Conservation (phyloP, 1,140 invertebrate species). For the Caenorhabditis latens region DNA sequence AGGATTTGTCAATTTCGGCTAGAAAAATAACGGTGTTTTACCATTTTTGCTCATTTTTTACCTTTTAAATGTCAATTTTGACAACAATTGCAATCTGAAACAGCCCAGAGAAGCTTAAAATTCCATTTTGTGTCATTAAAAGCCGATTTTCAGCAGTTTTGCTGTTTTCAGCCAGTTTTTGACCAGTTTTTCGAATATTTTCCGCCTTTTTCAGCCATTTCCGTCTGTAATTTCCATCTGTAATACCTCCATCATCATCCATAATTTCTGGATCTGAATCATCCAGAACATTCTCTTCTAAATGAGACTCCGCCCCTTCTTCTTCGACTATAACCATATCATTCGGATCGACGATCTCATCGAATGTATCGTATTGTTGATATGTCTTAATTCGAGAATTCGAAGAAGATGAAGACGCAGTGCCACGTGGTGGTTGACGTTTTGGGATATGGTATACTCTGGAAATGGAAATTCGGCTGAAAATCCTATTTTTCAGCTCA, state of each 20-base stretch:
- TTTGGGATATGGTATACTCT: conserved; percentile 42
- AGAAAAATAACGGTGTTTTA: no score
- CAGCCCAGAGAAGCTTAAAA: no score
- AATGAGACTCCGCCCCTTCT: not conserved
- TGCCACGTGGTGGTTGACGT: conserved; percentile 10
- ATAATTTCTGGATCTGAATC: conserved; percentile 8
- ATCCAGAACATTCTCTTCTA: not conserved
- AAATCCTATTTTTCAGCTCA: no score
- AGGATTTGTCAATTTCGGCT: no score
- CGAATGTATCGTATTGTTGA: not conserved
- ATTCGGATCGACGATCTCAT: not conserved
- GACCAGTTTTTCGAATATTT: not conserved
- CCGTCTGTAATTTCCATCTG: no score
- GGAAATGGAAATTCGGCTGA: not conserved
- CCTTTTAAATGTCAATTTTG: not conserved
- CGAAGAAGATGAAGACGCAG: no score
- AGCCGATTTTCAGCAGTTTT: not conserved
- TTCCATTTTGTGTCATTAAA: not conserved
- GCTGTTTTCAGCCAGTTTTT: not conserved
- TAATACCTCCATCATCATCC: conserved; percentile 25
- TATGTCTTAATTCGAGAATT: not conserved
- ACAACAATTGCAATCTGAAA: no score
- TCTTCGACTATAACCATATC: not conserved
- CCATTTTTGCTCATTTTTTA: no score
- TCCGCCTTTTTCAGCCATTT: not conserved